Base-by-base conservation (phyloP, 2,888 invertebrate genomes). In the Heliconius aoede region DNA sequence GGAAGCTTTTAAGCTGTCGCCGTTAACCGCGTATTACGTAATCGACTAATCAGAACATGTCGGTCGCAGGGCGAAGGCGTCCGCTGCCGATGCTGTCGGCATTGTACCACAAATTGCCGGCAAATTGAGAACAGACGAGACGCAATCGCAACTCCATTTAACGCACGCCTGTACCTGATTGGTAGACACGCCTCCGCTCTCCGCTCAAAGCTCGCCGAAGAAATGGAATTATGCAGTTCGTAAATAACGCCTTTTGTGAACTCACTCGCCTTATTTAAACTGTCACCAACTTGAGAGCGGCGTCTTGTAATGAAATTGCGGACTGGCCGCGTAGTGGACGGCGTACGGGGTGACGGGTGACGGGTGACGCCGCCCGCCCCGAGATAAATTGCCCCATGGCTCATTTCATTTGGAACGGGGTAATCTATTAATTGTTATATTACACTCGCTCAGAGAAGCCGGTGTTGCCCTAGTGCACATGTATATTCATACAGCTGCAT, bases 51-150 rank as follows among this genome's bases (percentile, higher is more conserved):
- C 91, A 90, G 86, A 90, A 90, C 86, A 90, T 91, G 91, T 92
- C 92, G 83, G 87, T 88, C 89, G 89, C 91, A 90, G 90, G 90
- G 83, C 85, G 88, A 90, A 92, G 86, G 86, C 88, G 85, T 83
- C 30, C 30, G 46, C 30, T 62, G 85, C 80, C 83, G 83, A 81
- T 86, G 85, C 89, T 62, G 72, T 85, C 86, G 86, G 84, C 90
- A 90, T 94, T 93, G 93, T 94, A 85, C 87, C 86, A 85, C 88
- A 93, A 92, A 93, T 93, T 94, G 92, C 89, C 88, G 88, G 88
- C 90, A 93, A 92, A 93, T 93, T 93, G 93, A 86, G 89, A 87
- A 76, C 83, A 82, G 83, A 82, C 80, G 82, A 82, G 83, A 82
- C 80, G 82, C 87, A 87, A 87, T 88, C 89, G 89, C 89, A 88